Conservation (phyloP, 2,888 invertebrate species). For the Metacarcinus magister region DNA sequence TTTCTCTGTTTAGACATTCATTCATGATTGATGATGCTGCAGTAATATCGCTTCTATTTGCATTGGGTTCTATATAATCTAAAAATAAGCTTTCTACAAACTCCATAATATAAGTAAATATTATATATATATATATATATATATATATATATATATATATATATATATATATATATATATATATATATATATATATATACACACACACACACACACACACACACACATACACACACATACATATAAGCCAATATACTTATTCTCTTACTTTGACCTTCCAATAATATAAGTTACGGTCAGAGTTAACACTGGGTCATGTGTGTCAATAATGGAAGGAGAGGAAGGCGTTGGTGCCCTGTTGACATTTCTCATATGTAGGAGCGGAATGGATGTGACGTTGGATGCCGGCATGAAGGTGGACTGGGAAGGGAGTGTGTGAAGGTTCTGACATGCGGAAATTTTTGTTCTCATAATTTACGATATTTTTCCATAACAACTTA, state of each 20-base stretch:
- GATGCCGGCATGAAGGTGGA: not conserved
- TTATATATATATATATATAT: too few relatives aligned
- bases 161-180: too few relatives aligned
- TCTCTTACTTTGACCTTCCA: not conserved
- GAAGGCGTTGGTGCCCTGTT: not conserved
- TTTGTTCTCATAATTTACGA: not conserved
- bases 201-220: too few relatives aligned
- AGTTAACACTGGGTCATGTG: not conserved
- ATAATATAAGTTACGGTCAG: not conserved
- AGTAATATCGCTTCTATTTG: too few relatives aligned
- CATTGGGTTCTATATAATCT: too few relatives aligned
- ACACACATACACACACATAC: too few relatives aligned
- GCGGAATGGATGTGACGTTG: not conserved
- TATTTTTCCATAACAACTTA: not conserved
- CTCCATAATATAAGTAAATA: too few relatives aligned
- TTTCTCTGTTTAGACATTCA: too few relatives aligned
- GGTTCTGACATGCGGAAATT: not conserved
- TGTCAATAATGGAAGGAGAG: not conserved
- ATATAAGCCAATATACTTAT: not conserved
- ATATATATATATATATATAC: too few relatives aligned
- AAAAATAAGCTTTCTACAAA: too few relatives aligned
- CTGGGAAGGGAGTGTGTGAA: not conserved
- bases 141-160: too few relatives aligned
- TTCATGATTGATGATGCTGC: too few relatives aligned
- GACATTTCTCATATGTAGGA: not conserved